Evolutionary conservation across 2,113 vertebrate genomes (phyloP), one percentile per base, ranked within the genome.

Genomic region (Ahaetulla prasina): DNA sequence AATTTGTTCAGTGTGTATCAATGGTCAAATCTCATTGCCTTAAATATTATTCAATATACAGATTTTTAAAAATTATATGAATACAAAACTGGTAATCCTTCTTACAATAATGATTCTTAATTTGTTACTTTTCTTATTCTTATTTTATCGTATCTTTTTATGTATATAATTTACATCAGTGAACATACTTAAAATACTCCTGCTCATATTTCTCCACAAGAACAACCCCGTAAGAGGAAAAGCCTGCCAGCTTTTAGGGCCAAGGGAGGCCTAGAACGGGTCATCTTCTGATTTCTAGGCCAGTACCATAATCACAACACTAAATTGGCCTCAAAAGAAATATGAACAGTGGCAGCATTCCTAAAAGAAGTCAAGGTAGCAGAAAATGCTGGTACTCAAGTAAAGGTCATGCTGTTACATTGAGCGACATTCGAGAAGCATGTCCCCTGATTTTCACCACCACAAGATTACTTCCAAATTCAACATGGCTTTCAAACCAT

Each of bases 401-500:
- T 11, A 49, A 92, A 4, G 27, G 16, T 87, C 86, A 45, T 54
- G 23, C 84, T 30, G 9, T 0, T 54, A 0, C 93, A 12, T 16
- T 45, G 60, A 68, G 8, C 22, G 54, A 53, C 93, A 91, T 89
- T 54, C n/a, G 53, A 87, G 88, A 94, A 80, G 25, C 93, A 93
- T 93, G 11, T 86, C 92, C 18, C 85, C 94, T 92, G 16, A 92
- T 92, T 90, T 94, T 85, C 18, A 74, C 8, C 50, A 27, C 87
- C 1, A 54, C 47, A 74, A 60, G 74, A 80, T 92, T 92, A 88
- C 85, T 94, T 87, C 93, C 90, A 88, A 92, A 68, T 90, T 54
- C 85, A 88, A 94, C 84, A 91, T 96, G 94, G 94, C 91, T n/a
- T 92, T 94, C 94, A 95, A 93, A 89, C 60, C 27, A 16, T 89